phyloP scores from a whole-genome alignment of 2,797 vertebrate genomes.

The Centroberyx gerrardi region DNA sequence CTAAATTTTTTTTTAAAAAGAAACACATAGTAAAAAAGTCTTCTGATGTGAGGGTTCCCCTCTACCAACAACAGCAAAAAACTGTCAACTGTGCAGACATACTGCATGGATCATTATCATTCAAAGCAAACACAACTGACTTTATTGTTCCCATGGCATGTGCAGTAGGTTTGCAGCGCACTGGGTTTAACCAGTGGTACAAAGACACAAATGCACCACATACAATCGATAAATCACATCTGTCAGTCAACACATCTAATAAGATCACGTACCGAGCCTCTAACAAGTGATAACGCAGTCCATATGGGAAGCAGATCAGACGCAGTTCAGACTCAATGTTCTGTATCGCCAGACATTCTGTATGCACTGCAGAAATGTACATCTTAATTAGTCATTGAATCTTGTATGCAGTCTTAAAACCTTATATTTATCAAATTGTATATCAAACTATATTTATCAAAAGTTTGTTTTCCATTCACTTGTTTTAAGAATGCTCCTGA shows the following conservation, averaged over 20 bases:
- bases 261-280: constrained; percentile 58
- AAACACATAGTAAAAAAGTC: too few species aligned
- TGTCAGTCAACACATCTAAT: constrained; percentile 66
- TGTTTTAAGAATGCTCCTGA: too few species aligned
- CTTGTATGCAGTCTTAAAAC: constrained; percentile 18
- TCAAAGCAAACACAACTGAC: neutral
- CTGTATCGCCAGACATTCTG: constrained; percentile 2
- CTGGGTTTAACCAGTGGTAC: neutral
- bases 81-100: too few species aligned
- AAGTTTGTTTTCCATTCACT: too few species aligned
- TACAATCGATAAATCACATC: constrained; percentile 59
- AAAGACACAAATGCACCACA: constrained; percentile 53
- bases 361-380: constrained; percentile 12
- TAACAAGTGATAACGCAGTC: constrained; percentile 58
- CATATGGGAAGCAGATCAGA: constrained; percentile 51
- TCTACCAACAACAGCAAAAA: too few species aligned
- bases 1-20: too few species aligned
- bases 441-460: neutral
- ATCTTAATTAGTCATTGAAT: constrained; percentile 26
- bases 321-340: constrained; percentile 22
- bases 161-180: constrained; percentile 27
- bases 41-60: too few species aligned
- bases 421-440: constrained; percentile 1
- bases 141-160: neutral
- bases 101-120: neutral